phyloP scores from a whole-genome alignment of 2,888 invertebrate species.

The Lochmaea capreae region DNA sequence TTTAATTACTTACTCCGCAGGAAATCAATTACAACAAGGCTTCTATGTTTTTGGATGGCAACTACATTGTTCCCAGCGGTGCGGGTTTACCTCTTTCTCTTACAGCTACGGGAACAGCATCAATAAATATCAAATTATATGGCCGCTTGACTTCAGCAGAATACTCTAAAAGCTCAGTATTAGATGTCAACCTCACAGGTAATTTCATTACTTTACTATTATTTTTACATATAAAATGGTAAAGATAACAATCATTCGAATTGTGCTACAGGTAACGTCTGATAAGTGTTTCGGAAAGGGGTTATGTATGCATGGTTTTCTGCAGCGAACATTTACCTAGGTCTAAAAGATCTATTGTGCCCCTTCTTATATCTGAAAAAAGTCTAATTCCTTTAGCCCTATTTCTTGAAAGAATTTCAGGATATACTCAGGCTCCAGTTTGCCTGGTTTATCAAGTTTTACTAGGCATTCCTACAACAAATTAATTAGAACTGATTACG shows the following conservation, averaged over 20 bases:
- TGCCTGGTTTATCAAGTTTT: no score
- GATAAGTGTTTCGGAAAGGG: not conserved
- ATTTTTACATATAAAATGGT: not conserved
- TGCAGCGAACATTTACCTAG: no score
- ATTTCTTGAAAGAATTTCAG: no score
- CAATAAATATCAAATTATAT: conserved; percentile 84
- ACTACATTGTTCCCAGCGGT: conserved; percentile 87
- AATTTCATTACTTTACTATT: not conserved
- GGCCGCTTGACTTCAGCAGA: conserved; percentile 74
- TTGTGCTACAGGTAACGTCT: not conserved
- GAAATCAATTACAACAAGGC: conserved; percentile 87
- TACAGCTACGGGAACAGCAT: conserved; percentile 87
- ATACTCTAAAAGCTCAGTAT: conserved; percentile 63
- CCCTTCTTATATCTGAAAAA: no score
- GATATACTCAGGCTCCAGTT: no score
- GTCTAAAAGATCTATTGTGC: no score
- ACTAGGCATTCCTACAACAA: no score
- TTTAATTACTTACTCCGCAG: conserved; percentile 63
- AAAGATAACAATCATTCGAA: not conserved
- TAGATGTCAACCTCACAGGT: conserved; percentile 37
- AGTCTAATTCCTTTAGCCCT: no score
- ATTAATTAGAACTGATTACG: no score
- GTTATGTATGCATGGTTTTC: no score
- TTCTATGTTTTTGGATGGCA: conserved; percentile 86
- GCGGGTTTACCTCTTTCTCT: conserved; percentile 88